These are phyloP conservation scores for Numida meleagris DNA, from an alignment of 2,113 vertebrate genomes.

Conservation along the genomic window DNA sequence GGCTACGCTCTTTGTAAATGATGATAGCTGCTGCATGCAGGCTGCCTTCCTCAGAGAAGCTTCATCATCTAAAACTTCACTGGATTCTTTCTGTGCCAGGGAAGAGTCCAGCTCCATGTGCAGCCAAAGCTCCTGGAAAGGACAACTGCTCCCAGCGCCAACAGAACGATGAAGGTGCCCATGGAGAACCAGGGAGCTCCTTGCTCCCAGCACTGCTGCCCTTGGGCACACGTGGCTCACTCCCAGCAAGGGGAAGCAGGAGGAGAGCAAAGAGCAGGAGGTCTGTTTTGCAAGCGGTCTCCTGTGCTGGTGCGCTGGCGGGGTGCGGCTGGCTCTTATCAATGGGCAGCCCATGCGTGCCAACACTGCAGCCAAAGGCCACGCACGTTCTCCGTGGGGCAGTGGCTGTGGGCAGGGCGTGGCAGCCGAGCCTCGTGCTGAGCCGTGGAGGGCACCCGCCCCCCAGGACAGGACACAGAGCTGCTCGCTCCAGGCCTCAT, in stretches of 20 bases:
- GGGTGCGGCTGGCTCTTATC: background rate
- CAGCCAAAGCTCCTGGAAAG: accelerated
- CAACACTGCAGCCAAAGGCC: background rate
- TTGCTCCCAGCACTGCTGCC: accelerated
- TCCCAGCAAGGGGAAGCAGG: background rate
- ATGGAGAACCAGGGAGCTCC: background rate
- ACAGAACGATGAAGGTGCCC: no score
- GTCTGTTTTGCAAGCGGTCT: background rate
- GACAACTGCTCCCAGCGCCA: accelerated
- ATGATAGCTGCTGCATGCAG: accelerated
- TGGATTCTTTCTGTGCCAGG: no score
- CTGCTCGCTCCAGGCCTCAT: no score
- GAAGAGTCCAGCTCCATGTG: accelerated
- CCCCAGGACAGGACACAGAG: no score
- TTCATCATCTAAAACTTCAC: background rate
- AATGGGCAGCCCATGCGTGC: background rate
- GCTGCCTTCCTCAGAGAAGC: background rate
- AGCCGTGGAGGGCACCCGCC: no score
- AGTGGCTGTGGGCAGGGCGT: no score
- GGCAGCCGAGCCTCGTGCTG: no score
- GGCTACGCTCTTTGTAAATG: no score
- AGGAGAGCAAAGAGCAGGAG: background rate
- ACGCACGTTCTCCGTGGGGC: no score
- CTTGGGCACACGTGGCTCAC: accelerated
- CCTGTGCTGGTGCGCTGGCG: background rate